Evolutionary conservation across 2,113 vertebrate species (phyloP), one percentile per base, ranked within the genome.

Genomic region (Atherinomorus stipes): DNA sequence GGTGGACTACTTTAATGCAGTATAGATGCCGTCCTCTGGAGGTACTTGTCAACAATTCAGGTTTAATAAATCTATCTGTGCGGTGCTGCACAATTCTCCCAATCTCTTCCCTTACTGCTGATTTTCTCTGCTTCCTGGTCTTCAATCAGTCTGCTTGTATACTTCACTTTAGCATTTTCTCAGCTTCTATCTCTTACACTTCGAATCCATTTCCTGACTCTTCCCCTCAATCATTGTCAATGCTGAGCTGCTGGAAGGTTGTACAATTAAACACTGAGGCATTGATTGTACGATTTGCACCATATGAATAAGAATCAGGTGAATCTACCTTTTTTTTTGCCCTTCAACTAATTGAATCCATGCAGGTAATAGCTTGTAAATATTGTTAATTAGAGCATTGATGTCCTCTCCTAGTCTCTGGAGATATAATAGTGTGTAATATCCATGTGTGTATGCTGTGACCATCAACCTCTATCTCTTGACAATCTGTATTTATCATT

Each of bases 401-500:
- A n/a, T 40, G 18, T 56, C 7, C 28, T 11, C 56, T 26, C 0
- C 23, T 2, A 51, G 28, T 25, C 28, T 26, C 38, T 60, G 25
- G 26, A 34, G 3, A 23, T 66, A 11, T 37, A 9, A 37, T 16
- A 22, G 4, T 62, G 19, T 44, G 11, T 63, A 47, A 40, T 64
- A 38, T 53, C 23, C 38, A 15, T 38, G 9, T 12, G 10, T 34
- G 0, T 11, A 2, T 38, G 28, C 10, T 61, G 15, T 11, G 47
- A 18, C 51, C 37, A 19, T 80, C 22, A 49, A 21, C 60, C 45
- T 54, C 60, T 11, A 26, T 68, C 23, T 68, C 4, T 8, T 34
- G 52, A 71, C 61, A 31, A 53, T 67, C 59, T 58, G 49, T 34
- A 45, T 64, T 76, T 73, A 71, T 72, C 25, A 74, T 60, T 23